Conservation (phyloP, 1,140 invertebrate genomes). For the Apis laboriosa region DNA sequence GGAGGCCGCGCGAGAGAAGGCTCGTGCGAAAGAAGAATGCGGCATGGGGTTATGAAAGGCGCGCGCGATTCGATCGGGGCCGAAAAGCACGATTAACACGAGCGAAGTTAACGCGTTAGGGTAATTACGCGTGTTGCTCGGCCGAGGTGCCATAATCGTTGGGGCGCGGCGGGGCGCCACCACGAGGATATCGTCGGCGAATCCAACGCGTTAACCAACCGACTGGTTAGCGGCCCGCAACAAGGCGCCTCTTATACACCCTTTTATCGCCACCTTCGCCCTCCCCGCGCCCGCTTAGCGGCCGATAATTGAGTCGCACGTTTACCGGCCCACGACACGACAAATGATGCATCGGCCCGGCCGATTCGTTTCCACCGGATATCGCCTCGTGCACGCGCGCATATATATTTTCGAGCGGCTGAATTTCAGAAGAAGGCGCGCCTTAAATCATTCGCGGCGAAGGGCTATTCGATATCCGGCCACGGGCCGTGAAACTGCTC, state of each 20-base stretch:
- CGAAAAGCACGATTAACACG: constrained; percentile 63
- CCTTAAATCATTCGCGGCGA: constrained; percentile 20
- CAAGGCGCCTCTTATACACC: constrained; percentile 52
- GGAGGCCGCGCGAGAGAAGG: background rate
- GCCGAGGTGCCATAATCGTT: constrained; percentile 68
- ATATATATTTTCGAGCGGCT: constrained; percentile 40
- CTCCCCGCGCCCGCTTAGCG: background rate
- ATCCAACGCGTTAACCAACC: constrained; percentile 65
- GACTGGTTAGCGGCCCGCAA: constrained; percentile 56
- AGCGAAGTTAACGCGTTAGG: constrained; percentile 66
- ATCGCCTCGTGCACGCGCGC: constrained; percentile 24
- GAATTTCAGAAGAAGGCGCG: constrained; percentile 30
- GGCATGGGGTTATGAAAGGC: background rate
- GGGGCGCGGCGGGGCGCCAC: constrained; percentile 57
- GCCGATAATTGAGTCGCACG: constrained; percentile 73
- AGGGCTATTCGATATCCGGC: background rate
- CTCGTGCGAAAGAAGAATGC: constrained; percentile 30
- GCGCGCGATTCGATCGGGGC: constrained; percentile 42
- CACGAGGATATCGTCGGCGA: constrained; percentile 57
- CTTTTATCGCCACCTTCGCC: constrained; percentile 55
- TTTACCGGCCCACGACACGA: constrained; percentile 52
- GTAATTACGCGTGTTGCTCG: constrained; percentile 70
- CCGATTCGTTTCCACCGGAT: constrained; percentile 70
- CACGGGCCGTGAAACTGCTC: background rate
- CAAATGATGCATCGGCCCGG: constrained; percentile 69